These are phyloP conservation scores for Verasper variegatus DNA, from an alignment of 2,113 vertebrate species.

Conservation along the genomic window DNA sequence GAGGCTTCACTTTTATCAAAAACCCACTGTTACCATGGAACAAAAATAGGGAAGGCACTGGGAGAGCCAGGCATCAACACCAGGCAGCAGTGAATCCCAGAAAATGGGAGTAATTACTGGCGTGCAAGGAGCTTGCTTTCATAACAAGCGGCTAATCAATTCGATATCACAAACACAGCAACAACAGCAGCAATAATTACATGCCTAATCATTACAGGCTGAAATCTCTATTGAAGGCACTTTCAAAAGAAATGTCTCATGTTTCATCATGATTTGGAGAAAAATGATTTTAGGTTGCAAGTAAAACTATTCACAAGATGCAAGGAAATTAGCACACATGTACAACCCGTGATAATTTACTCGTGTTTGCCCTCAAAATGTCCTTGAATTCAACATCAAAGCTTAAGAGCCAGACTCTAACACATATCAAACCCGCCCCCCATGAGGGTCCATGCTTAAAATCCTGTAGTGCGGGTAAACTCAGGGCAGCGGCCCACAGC, in stretches of 20 bases:
- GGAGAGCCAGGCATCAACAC: constrained; percentile 42
- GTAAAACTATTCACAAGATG: background rate
- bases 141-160: constrained; percentile 68
- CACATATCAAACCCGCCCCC: no score
- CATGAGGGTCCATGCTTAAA: constrained; percentile 25
- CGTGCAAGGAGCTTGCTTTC: constrained; percentile 58
- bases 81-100: constrained; percentile 48
- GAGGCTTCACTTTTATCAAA: constrained; percentile 64
- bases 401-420: background rate
- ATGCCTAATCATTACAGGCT: constrained; percentile 47
- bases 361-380: background rate
- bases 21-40: constrained; percentile 54
- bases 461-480: constrained; percentile 52
- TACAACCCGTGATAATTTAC: background rate
- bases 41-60: constrained; percentile 52
- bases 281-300: background rate
- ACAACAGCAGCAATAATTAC: constrained; percentile 65
- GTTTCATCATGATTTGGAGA: background rate
- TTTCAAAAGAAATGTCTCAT: constrained; percentile 11
- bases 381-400: background rate
- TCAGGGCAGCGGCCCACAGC: constrained; percentile 47
- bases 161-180: constrained; percentile 59
- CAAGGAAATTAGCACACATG: background rate
- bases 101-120: constrained; percentile 62
- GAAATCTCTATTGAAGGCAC: constrained; percentile 47